Conservation (phyloP, 2,113 vertebrate genomes). For the Atherinomorus stipes region DNA sequence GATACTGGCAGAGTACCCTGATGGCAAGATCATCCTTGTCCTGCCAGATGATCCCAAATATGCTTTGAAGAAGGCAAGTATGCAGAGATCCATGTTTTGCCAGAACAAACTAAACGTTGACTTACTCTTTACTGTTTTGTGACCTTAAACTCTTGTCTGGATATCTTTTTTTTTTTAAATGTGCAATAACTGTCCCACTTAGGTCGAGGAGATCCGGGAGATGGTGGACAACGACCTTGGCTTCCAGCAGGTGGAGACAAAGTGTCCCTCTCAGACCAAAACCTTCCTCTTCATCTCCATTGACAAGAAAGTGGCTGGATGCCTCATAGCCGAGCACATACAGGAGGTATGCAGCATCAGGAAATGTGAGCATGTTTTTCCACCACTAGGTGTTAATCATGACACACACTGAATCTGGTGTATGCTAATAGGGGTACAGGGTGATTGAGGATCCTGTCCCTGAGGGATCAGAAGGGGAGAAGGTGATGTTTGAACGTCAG, state of each 20-base stretch:
- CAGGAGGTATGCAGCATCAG: constrained; percentile 89
- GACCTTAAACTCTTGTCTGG: background rate
- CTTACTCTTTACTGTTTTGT: background rate
- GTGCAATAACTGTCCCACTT: background rate
- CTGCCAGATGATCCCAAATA: constrained; percentile 98
- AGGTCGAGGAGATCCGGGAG: constrained; percentile 99
- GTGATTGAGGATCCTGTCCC: constrained; percentile 94
- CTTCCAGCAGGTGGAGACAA: constrained; percentile 95
- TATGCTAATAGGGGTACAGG: constrained; percentile 88
- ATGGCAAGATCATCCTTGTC: constrained; percentile 98
- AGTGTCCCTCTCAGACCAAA: constrained; percentile 96
- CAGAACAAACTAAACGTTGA: background rate
- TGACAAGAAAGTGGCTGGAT: constrained; percentile 97
- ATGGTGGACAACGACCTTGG: constrained; percentile 99
- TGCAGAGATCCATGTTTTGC: background rate
- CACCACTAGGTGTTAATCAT: too few species aligned
- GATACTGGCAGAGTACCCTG: constrained; percentile 95
- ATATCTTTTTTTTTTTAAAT: background rate
- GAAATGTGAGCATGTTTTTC: too few species aligned
- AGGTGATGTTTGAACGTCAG: constrained; percentile 94
- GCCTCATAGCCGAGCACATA: constrained; percentile 98
- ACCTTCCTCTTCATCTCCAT: constrained; percentile 98
- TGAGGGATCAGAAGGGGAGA: constrained; percentile 91
- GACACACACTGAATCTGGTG: background rate
- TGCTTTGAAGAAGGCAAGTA: constrained; percentile 93